Percentiles rank a stretch among this genome's conserved stretches.
phyloP scores from a whole-genome alignment of 2,113 vertebrate genomes.

The Xyrauchen texanus region DNA sequence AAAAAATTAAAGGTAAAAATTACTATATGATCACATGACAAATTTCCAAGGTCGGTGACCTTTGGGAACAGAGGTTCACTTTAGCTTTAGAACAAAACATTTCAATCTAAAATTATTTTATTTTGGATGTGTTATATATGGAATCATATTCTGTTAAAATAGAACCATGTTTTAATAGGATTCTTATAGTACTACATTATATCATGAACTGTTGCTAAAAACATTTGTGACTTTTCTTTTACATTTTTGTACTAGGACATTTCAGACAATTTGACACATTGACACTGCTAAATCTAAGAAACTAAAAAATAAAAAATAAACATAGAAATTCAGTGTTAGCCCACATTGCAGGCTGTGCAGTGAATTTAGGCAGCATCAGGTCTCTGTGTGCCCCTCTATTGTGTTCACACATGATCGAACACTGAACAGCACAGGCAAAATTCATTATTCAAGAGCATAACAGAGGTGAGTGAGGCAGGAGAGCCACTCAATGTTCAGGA shows the following conservation, averaged over 20 bases:
- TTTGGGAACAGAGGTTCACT: no score
- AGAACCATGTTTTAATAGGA: no score
- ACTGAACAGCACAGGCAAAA: conserved; percentile 8
- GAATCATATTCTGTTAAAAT: no score
- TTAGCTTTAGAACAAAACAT: neutral
- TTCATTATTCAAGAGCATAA: conserved; percentile 46
- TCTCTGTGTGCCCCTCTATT: conserved; percentile 19
- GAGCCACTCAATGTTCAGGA: conserved; percentile 26
- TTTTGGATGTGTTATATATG: neutral
- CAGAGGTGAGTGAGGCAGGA: neutral
- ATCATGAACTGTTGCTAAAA: no score
- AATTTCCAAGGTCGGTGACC: no score
- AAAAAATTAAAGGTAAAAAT: neutral
- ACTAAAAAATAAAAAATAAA: neutral
- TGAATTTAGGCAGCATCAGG: neutral
- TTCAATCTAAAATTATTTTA: neutral
- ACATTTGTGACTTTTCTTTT: no score
- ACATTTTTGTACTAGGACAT: no score
- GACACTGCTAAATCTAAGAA: no score
- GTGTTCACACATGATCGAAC: conserved; percentile 36
- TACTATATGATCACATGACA: no score
- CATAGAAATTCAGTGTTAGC: neutral
- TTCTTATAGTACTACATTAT: no score
- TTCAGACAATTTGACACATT: no score
- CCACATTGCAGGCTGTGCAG: neutral